These are phyloP conservation scores for Neomorphus geoffroyi DNA, from an alignment of 2,797 vertebrate species.

Conservation along the genomic window DNA sequence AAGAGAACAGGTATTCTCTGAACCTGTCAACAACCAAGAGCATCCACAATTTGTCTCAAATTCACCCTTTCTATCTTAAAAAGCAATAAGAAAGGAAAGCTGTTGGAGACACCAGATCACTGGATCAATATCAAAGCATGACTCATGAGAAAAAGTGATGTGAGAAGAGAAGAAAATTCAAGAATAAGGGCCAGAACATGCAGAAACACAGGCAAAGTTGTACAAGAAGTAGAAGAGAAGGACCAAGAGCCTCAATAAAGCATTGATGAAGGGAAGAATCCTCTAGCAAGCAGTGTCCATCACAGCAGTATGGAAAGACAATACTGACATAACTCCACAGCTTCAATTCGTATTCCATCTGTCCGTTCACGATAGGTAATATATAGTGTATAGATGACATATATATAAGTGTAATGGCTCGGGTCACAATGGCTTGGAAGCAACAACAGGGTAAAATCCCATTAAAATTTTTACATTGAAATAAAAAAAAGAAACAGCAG, in stretches of 20 bases:
- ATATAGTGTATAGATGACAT: accelerated
- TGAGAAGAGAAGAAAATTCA: not conserved
- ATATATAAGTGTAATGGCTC: too few species aligned
- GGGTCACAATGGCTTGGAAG: not conserved
- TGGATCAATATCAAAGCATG: not conserved
- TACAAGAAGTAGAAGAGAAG: not conserved
- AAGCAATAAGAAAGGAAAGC: not conserved
- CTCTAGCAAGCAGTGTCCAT: not conserved
- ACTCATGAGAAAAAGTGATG: not conserved
- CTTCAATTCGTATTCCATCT: not conserved
- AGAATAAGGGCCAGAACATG: not conserved
- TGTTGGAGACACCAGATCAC: not conserved
- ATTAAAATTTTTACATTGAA: not conserved
- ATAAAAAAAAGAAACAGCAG: not conserved
- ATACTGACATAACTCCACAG: not conserved
- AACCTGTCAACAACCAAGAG: not conserved
- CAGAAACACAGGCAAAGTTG: not conserved
- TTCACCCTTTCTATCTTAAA: not conserved
- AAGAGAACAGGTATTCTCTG: not conserved
- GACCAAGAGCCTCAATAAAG: not conserved
- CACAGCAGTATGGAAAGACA: not conserved
- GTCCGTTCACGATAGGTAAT: not conserved
- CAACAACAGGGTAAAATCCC: too few species aligned
- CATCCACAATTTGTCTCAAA: not conserved
- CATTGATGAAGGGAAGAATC: not conserved